Base-by-base conservation (phyloP, 1,140 invertebrate genomes). In the Monochamus saltuarius region DNA sequence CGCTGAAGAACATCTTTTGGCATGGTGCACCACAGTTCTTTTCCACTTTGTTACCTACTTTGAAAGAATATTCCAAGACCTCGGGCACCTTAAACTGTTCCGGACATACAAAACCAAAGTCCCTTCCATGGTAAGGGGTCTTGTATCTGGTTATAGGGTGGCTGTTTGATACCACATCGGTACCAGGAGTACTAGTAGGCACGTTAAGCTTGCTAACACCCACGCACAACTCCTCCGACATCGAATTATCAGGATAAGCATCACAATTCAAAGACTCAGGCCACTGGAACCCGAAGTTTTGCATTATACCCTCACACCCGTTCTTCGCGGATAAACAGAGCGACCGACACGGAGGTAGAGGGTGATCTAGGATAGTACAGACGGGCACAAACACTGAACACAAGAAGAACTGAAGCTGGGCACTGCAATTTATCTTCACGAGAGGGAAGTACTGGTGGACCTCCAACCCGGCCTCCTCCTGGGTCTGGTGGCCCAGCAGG, bases 341-440 rank as follows among this genome's bases (percentile, higher is more conserved):
- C 17, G 90, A 89, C 37, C 91, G 82, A 74, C 97, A 99, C 0
- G 97, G 96, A 1, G 94, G 95, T 61, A 99, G 86, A 0, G 95
- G 88, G 61, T 84, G 80, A 29, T 96, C 92, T 56, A 98, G 76
- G 50, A 97, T 93, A 0, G 94, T 97, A 74, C 97, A 99, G 0
- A 99, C 90, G 0, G 98, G 97, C 4, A 90, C 92, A 77, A 95
- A 99, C 50, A 99, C 85, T 0, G 94, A 91, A 80, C 98, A 99
- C 14, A 99, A 79, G 75, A 99, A 99, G 62, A 98, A 90, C 74
- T 95, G 91, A 34, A 98, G 79, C 76, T 98, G 92, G 0, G 91
- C 86, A 63, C 94, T 97, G 77, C 97, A 99, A 66, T 95, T 88
- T 4, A 98, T 88, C 81, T 98, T 98, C 1, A 99, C 90, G n/a